A percentile compares a stretch with the other conserved stretches of the same genome.
phyloP scores from a whole-genome alignment of 2,888 invertebrate species.

The Eupithecia subfuscata region DNA sequence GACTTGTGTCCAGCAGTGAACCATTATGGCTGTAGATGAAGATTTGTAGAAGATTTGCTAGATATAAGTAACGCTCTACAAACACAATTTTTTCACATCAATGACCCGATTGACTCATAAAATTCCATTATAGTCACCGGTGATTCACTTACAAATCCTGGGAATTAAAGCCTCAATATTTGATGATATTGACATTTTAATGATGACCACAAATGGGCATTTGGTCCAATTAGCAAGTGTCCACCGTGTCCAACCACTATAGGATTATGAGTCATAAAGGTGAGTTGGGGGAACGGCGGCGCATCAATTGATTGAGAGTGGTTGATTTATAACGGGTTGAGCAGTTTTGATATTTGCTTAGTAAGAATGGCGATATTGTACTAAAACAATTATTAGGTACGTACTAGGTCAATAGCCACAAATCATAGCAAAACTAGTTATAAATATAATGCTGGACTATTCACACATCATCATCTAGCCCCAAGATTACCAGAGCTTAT shows the following conservation, averaged over 20 bases:
- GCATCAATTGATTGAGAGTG: constrained; percentile 11
- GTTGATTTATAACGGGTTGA: not conserved
- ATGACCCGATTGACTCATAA: constrained; percentile 5
- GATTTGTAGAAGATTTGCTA: not conserved
- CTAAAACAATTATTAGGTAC: not conserved
- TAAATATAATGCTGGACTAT: too few species aligned
- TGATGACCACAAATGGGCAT: constrained; percentile 65
- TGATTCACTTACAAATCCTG: constrained; percentile 30
- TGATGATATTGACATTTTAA: constrained; percentile 53
- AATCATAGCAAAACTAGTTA: too few species aligned
- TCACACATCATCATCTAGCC: too few species aligned
- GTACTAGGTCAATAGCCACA: not conserved
- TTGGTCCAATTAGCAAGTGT: constrained; percentile 70
- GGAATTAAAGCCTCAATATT: constrained; percentile 48
- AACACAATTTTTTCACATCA: not conserved
- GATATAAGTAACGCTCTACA: not conserved
- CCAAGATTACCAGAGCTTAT: too few species aligned
- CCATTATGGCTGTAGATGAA: not conserved
- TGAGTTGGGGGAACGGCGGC: not conserved
- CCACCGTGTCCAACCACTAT: constrained; percentile 48
- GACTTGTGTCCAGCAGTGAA: not conserved
- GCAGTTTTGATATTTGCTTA: not conserved
- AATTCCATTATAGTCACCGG: constrained; percentile 11
- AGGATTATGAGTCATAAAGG: constrained; percentile 57
- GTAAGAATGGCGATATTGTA: not conserved